A percentile compares a stretch with the other conserved stretches of the same genome.
Evolutionary conservation across 1,140 invertebrate genomes (phyloP).

Genomic region (Philaenus spumarius): DNA sequence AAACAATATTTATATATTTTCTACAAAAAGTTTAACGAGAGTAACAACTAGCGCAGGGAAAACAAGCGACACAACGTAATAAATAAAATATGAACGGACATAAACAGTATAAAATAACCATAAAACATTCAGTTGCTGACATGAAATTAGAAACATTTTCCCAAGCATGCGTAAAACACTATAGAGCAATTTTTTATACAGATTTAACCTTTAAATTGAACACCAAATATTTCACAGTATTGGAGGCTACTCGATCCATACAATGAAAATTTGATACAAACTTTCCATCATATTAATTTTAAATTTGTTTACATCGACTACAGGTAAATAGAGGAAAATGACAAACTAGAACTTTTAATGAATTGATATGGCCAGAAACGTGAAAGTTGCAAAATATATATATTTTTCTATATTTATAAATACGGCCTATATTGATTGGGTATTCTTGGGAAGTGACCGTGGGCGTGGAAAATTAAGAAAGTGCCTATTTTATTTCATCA

Average conservation of each 20-base stretch:
- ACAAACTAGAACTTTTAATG: background rate
- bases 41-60: background rate
- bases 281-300: conserved; percentile 2
- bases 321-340: background rate
- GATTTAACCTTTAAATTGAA: background rate
- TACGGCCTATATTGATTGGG: too few species aligned
- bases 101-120: background rate
- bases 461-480: too few species aligned
- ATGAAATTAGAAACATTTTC: background rate
- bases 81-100: background rate
- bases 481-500: too few species aligned
- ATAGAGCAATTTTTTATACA: conserved; percentile 8
- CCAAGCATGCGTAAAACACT: conserved; percentile 5
- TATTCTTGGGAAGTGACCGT: too few species aligned
- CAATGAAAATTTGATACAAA: conserved; percentile 1
- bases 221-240: background rate
- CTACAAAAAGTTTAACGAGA: background rate
- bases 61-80: conserved; percentile 5
- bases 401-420: too few species aligned
- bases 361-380: conserved; percentile 8
- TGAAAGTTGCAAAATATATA: too few species aligned
- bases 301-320: background rate
- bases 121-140: too few species aligned
- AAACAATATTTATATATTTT: conserved; percentile 6
- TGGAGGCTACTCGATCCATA: too few species aligned